These are phyloP conservation scores for Exephanes ischioxanthus DNA, from an alignment of 2,888 invertebrate genomes.

Conservation along the genomic window DNA sequence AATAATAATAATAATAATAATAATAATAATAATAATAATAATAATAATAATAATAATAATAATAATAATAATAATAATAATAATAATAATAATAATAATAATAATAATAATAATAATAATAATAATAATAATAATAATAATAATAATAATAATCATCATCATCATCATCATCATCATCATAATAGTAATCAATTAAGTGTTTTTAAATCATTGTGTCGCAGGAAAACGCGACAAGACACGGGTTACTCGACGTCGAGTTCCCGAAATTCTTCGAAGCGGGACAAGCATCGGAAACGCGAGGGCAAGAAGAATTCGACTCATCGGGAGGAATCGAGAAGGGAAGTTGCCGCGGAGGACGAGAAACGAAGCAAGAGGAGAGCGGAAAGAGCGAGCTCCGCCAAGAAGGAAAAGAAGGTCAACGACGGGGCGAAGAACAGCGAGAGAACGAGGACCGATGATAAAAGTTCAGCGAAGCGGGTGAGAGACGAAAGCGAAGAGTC, in stretches of 20 bases:
- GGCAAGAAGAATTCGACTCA: conserved; percentile 73
- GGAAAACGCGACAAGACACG: conserved; percentile 87
- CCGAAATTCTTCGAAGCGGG: conserved; percentile 85
- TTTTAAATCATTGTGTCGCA: conserved; percentile 68
- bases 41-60: no score
- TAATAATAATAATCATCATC: no score
- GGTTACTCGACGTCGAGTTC: conserved; percentile 90
- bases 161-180: no score
- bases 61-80: no score
- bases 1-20: not conserved
- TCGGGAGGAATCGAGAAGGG: conserved; percentile 70
- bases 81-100: no score
- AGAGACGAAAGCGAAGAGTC: conserved; percentile 74
- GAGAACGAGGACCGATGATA: conserved; percentile 66
- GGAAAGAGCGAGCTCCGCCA: conserved; percentile 60
- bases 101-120: no score
- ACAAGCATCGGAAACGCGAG: conserved; percentile 74
- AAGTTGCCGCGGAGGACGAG: conserved; percentile 71
- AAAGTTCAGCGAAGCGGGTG: conserved; percentile 74
- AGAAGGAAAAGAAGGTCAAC: conserved; percentile 68
- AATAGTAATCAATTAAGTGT: not conserved
- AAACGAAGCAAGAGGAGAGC: conserved; percentile 63
- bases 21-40: no score
- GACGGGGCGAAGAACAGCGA: conserved; percentile 55
- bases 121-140: conserved; percentile 14